These are phyloP conservation scores for Ceramica pisi DNA, from an alignment of 2,888 invertebrate species.

Conservation along the genomic window DNA sequence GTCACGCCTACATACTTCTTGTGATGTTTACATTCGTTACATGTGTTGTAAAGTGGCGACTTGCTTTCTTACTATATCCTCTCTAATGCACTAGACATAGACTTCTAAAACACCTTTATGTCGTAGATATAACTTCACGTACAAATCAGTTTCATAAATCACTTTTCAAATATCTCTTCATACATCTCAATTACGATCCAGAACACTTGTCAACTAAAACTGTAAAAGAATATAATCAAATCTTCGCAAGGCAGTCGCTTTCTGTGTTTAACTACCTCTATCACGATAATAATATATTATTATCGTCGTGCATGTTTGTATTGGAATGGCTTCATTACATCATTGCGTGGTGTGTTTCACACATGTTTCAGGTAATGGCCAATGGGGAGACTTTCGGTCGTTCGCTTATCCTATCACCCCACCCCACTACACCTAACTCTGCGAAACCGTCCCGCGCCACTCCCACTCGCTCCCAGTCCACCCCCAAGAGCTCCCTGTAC, in stretches of 20 bases:
- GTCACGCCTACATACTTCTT: slow-evolving; percentile 63
- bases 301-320: slow-evolving; percentile 89
- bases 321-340: slow-evolving; percentile 91
- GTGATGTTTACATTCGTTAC: slow-evolving; percentile 69
- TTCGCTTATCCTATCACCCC: slow-evolving; percentile 91
- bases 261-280: slow-evolving; percentile 83
- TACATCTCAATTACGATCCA: slow-evolving; percentile 36
- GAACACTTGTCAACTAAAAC: slow-evolving; percentile 45
- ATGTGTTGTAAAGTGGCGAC: slow-evolving; percentile 66
- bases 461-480: slow-evolving; percentile 85
- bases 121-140: slow-evolving; percentile 47
- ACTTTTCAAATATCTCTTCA: slow-evolving; percentile 32
- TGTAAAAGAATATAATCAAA: slow-evolving; percentile 44
- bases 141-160: slow-evolving; percentile 31
- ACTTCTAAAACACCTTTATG: slow-evolving; percentile 44
- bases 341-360: slow-evolving; percentile 91
- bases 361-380: slow-evolving; percentile 93
- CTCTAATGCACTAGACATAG: slow-evolving; percentile 62
- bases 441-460: slow-evolving; percentile 81
- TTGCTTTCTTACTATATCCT: slow-evolving; percentile 68
- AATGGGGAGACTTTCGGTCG: slow-evolving; percentile 92
- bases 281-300: slow-evolving; percentile 76
- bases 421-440: slow-evolving; percentile 83
- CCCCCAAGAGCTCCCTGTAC: slow-evolving; percentile 87
- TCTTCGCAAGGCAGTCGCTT: slow-evolving; percentile 76